A percentile compares a stretch with the other conserved stretches of the same genome.
phyloP scores from a whole-genome alignment of 2,888 invertebrate genomes.

The Brachypterus glaber region DNA sequence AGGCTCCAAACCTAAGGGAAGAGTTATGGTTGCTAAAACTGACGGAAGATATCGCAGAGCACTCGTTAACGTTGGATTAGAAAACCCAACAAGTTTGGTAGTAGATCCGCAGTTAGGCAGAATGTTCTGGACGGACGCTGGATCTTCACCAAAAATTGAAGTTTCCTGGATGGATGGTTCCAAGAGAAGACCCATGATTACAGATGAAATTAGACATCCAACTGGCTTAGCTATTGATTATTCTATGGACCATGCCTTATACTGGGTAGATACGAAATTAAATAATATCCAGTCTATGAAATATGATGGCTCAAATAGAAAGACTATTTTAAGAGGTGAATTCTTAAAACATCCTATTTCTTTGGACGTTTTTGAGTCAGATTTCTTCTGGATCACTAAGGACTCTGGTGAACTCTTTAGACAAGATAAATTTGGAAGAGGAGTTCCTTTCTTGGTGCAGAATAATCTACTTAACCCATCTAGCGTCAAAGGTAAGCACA shows the following conservation, averaged over 20 bases:
- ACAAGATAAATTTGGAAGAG: slow-evolving; percentile 95
- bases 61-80: slow-evolving; percentile 67
- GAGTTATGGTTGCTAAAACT: slow-evolving; percentile 77
- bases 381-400: slow-evolving; percentile 86
- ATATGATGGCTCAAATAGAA: slow-evolving; percentile 69
- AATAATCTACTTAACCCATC: slow-evolving; percentile 79
- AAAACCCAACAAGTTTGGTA: slow-evolving; percentile 80
- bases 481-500: slow-evolving; percentile 60
- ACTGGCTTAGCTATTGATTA: slow-evolving; percentile 86
- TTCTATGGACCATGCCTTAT: slow-evolving; percentile 79
- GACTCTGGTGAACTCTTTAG: slow-evolving; percentile 77
- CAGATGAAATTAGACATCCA: slow-evolving; percentile 74
- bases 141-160: slow-evolving; percentile 86
- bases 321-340: slow-evolving; percentile 64
- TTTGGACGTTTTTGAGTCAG: slow-evolving; percentile 89
- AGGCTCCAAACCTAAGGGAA: slow-evolving; percentile 63
- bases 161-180: slow-evolving; percentile 96
- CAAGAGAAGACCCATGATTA: slow-evolving; percentile 70
- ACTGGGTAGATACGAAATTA: slow-evolving; percentile 92
- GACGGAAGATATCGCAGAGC: slow-evolving; percentile 84
- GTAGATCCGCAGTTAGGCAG: slow-evolving; percentile 78
- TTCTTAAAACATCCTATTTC: slow-evolving; percentile 69
- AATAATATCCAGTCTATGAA: slow-evolving; percentile 81
- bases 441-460: slow-evolving; percentile 75
- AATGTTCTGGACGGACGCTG: slow-evolving; percentile 92